Evolutionary conservation across 30 jellyfish, hydroid and myxozoan genomes (phyloP).

Genomic region (Cassiopea xamachana): DNA sequence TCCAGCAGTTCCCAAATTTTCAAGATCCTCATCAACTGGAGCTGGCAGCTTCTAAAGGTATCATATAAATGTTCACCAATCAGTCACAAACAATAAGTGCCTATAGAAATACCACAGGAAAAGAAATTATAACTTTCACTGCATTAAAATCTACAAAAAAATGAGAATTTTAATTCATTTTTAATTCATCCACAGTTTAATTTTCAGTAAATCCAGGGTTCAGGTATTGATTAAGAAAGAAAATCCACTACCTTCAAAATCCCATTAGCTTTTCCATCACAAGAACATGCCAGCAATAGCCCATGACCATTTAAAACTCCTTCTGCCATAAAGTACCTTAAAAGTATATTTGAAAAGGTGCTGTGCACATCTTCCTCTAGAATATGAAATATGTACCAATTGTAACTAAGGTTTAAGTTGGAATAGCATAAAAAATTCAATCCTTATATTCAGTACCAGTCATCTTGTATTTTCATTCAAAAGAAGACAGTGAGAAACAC

Average conservation of each 20-base stretch:
- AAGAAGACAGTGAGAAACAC: not conserved
- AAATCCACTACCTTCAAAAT: slow-evolving; percentile 32
- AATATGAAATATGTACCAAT: not conserved
- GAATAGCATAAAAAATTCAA: not conserved
- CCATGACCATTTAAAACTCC: slow-evolving; percentile 75
- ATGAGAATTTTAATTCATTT: no score
- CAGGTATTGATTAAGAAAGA: no score
- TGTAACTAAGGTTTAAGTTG: not conserved
- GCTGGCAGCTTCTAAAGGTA: slow-evolving; percentile 61
- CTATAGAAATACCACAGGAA: no score
- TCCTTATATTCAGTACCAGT: not conserved
- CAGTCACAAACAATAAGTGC: no score
- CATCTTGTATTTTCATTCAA: not conserved
- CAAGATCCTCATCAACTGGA: slow-evolving; percentile 40
- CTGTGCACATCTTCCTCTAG: slow-evolving; percentile 78
- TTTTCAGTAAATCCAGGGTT: no score
- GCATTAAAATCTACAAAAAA: no score
- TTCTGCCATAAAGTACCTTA: slow-evolving; percentile 84
- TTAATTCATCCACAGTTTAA: no score
- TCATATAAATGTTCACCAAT: not conserved
- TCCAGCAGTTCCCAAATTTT: not conserved
- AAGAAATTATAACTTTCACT: no score
- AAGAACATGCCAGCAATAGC: slow-evolving; percentile 49
- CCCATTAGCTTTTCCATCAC: slow-evolving; percentile 30
- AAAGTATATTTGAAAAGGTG: slow-evolving; percentile 76